Evolutionary conservation across 2,888 invertebrate genomes (phyloP), one percentile per base, ranked within the genome.

Genomic region (Tetragonula carbonaria): DNA sequence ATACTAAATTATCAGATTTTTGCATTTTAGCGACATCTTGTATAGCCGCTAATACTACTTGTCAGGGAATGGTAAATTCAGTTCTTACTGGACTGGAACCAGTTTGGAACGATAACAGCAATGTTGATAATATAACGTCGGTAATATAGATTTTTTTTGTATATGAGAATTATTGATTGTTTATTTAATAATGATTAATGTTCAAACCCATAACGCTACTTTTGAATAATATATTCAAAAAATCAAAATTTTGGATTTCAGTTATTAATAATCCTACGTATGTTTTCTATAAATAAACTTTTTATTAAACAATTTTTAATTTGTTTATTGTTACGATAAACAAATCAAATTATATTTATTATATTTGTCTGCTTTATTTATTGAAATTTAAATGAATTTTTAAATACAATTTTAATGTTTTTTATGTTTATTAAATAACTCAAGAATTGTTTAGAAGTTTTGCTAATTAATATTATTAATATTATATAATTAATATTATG

Each of bases 21-120:
- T 21, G 65, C 16, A 59, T 62, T n/a, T 77, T 23, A 79, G 80
- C 83, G 86, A 83, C 86, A 86, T 86, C 86, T 86, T 51, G 33
- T 70, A 73, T 3, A 28, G 53, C 3, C 28, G 62, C 23, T 51
- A 18, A 57, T 59, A 71, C 38, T 53, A 21, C 28, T 57, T 33
- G 68, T 72, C 71, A 82, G 70, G 45, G 38, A 11, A 75, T 13
- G 6, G 3, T 33, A 33, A 62, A 62, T 21, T 53, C 68, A 5
- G 13, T 13, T 11, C 28, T 53, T 21, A 5, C 11, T 23, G 14
- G 6, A 28, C 38, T 62, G 1, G 8, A 50, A 28, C n/a, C 4
- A 23, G 6, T 21, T 57, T 62, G 1, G 8, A 50, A 28, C 11
- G 6, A 23, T 50, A 4, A 21, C 14, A 50, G 18, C 2, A 2